These are phyloP conservation scores for Sepiola atlantica DNA, from an alignment of 2,888 invertebrate genomes.

Conservation along the genomic window DNA sequence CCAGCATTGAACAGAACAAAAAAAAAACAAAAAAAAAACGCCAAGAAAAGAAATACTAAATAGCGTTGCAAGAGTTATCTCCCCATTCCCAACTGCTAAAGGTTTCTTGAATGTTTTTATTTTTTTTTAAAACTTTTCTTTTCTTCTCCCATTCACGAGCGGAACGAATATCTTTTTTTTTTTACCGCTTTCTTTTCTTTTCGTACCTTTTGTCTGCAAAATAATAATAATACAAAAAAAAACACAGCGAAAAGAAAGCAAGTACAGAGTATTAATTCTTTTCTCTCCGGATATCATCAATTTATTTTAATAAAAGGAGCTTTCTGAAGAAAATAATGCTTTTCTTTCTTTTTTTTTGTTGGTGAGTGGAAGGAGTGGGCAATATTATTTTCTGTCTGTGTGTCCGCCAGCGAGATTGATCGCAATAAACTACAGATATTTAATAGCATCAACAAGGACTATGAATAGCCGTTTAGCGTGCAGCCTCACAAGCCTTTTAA, in stretches of 20 bases:
- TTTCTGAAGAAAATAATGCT: background rate
- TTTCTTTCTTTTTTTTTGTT: background rate
- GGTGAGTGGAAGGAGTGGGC: no score
- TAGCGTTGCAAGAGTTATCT: background rate
- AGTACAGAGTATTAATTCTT: background rate
- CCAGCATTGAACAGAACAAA: background rate
- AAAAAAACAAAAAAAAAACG: background rate
- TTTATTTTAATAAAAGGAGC: background rate
- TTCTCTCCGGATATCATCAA: background rate
- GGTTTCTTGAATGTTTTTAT: background rate
- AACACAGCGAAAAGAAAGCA: background rate
- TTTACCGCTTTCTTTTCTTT: background rate
- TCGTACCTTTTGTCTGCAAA: constrained; percentile 1
- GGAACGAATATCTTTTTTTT: background rate
- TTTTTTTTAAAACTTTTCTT: background rate
- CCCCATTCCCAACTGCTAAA: background rate
- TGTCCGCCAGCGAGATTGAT: background rate
- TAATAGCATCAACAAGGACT: no score
- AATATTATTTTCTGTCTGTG: background rate
- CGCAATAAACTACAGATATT: background rate
- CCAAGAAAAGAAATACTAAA: background rate
- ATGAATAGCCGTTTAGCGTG: no score
- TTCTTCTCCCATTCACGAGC: background rate
- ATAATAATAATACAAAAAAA: background rate
- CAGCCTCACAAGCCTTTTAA: no score